phyloP scores from a whole-genome alignment of 1,140 invertebrate genomes.

The Anastrepha obliqua region DNA sequence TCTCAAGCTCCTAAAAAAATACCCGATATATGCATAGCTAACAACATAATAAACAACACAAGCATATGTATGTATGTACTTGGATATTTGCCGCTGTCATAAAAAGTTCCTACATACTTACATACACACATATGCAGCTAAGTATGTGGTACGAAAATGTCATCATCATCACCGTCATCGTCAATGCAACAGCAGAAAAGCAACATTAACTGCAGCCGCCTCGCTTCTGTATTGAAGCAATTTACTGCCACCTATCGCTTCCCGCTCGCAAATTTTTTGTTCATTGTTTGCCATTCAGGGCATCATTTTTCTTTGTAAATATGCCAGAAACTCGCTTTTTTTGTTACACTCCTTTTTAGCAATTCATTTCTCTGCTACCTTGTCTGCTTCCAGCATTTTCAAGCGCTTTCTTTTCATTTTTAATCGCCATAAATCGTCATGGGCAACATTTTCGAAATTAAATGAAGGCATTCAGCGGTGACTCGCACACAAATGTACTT shows the following conservation, averaged over 20 bases:
- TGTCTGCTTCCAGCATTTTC: constrained; percentile 22
- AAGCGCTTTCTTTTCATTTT: constrained; percentile 42
- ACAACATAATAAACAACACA: neutral
- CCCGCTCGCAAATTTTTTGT: neutral
- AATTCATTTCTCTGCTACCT: constrained; percentile 36
- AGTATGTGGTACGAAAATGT: neutral
- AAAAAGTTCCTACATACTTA: neutral
- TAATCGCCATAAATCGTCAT: constrained; percentile 51
- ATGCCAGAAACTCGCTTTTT: constrained; percentile 16
- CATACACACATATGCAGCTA: neutral
- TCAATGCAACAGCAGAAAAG: constrained; percentile 38
- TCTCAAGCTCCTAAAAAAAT: too few species aligned
- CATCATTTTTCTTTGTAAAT: constrained; percentile 42
- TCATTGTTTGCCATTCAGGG: constrained; percentile 30
- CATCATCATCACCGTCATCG: constrained; percentile 9
- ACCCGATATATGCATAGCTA: neutral
- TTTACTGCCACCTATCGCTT: neutral
- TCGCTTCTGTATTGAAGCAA: constrained; percentile 15
- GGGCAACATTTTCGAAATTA: constrained; percentile 48
- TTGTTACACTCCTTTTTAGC: constrained; percentile 15
- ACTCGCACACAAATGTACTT: neutral
- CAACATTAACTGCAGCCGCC: constrained; percentile 6
- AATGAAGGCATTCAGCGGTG: constrained; percentile 32
- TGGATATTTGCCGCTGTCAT: neutral
- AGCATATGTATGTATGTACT: constrained; percentile 19